Evolutionary conservation across 2,888 invertebrate genomes (phyloP), one percentile per base, ranked within the genome.

Genomic region (Caenorhabditis plicata): DNA sequence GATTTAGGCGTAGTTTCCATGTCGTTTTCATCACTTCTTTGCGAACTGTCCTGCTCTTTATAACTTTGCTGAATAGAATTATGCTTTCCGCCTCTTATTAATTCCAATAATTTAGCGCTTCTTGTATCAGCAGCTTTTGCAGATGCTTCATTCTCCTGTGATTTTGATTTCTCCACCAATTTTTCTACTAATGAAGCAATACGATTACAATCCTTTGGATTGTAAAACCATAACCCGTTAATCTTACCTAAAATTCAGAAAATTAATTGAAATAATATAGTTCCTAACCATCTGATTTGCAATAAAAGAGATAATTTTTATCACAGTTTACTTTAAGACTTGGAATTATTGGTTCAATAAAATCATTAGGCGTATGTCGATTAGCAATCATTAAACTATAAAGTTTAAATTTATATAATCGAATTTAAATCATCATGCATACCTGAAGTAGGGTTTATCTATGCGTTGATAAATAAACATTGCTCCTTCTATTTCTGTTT

Each of bases 341-440:
- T 4, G 64, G 33, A 0, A 48, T 58, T 31, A 77, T 64, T 1
- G 73, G 73, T 39, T 71, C 70, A 33, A 75, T 74, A 48, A 68
- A 66, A 32, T 75, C 75, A 3, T 51, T 25, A 3, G 64, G 70
- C 13, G 73, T 71, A 27, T 76, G 74, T 4, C 77, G 67, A 36
- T 78, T 78, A 3, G 70, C 78, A 36, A 78, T 75, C 54, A 78
- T 67, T 23, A 78, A 51, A 19, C 68, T 67, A 38, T 38, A 66
- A 49, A 33, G 29, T n/a, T 22, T 20, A 7, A 5, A 7, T 19
- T 36, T 36, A 9, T 7, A 27, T 9, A 9, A 13, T 19, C 15
- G 8, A 19, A 42, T 25, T n/a, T 31, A 42, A 33, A 19, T 35
- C 8, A 49, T 31, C 38, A 22, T 31, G 11, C 15, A 31, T 13